Conservation (phyloP, 2,888 invertebrate species). For the Sphinx pinastri region DNA sequence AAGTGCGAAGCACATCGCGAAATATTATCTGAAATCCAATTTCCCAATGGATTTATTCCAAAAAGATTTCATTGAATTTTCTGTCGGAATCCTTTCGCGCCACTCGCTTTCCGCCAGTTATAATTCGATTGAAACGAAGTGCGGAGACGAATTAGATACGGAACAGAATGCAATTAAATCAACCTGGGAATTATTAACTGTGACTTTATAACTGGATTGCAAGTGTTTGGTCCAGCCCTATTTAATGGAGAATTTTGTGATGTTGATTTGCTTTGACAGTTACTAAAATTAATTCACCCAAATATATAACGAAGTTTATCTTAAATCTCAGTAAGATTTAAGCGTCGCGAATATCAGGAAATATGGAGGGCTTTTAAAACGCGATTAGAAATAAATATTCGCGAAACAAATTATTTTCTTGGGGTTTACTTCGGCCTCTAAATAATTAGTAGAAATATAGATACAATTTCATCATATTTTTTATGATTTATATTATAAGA, state of each 20-base stretch:
- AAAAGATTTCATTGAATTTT: not conserved
- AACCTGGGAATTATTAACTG: not conserved
- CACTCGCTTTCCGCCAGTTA: not conserved
- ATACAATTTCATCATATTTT: too few species aligned
- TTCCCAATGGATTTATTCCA: not conserved
- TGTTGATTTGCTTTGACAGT: not conserved
- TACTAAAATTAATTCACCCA: too few species aligned
- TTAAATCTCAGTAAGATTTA: too few species aligned
- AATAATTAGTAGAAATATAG: too few species aligned
- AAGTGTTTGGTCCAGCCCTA: not conserved
- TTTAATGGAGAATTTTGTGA: not conserved
- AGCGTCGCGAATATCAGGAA: too few species aligned
- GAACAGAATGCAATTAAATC: constrained; percentile 10
- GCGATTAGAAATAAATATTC: too few species aligned
- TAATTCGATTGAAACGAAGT: constrained; percentile 15
- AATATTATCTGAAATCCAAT: not conserved
- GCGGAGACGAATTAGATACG: constrained; percentile 6
- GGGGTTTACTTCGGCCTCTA: too few species aligned
- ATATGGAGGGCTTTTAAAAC: too few species aligned
- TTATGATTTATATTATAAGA: too few species aligned
- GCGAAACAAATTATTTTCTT: too few species aligned
- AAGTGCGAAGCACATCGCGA: too few species aligned
- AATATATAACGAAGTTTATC: too few species aligned
- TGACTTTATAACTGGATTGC: not conserved
- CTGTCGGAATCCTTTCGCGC: not conserved